Percentiles rank a stretch among this genome's conserved stretches.
These are phyloP conservation scores for Marronus borbonicus DNA, from an alignment of 2,888 invertebrate genomes.

Conservation along the genomic window DNA sequence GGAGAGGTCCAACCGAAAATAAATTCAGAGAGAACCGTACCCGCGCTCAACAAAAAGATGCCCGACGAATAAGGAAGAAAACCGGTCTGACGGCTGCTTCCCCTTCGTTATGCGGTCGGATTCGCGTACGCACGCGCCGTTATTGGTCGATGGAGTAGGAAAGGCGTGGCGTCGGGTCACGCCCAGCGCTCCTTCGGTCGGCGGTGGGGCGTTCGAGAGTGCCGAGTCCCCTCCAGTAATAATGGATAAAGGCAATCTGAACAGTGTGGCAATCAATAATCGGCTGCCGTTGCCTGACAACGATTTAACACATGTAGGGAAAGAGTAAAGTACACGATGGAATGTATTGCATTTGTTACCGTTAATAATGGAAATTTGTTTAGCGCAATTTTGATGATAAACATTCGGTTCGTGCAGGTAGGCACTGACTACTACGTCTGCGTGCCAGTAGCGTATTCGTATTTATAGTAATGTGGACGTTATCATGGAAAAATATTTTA, in stretches of 20 bases:
- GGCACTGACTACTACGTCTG: background rate
- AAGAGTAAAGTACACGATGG: constrained; percentile 19
- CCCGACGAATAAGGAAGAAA: constrained; percentile 44
- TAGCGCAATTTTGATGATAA: constrained; percentile 34
- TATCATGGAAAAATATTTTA: constrained; percentile 5
- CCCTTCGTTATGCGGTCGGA: constrained; percentile 8
- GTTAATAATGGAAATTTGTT: constrained; percentile 46
- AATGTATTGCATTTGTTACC: constrained; percentile 30
- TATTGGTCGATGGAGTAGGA: constrained; percentile 34
- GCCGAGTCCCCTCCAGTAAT: constrained; percentile 42
- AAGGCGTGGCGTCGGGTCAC: constrained; percentile 37
- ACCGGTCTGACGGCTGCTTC: constrained; percentile 37
- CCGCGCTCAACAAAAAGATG: constrained; percentile 31
- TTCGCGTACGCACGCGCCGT: constrained; percentile 38
- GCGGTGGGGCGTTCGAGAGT: constrained; percentile 11
- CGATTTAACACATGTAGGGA: constrained; percentile 45
- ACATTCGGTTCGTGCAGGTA: background rate
- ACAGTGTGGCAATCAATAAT: constrained; percentile 35
- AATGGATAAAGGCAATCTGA: constrained; percentile 46
- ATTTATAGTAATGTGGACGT: constrained; percentile 9
- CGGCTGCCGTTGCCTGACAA: constrained; percentile 41
- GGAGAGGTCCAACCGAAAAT: constrained; percentile 44
- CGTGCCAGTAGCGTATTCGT: background rate
- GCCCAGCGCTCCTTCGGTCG: constrained; percentile 5
- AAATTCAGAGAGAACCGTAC: constrained; percentile 42